These are phyloP conservation scores for Orcinus orca DNA, from an alignment of 2,113 vertebrate genomes.

Conservation along the genomic window DNA sequence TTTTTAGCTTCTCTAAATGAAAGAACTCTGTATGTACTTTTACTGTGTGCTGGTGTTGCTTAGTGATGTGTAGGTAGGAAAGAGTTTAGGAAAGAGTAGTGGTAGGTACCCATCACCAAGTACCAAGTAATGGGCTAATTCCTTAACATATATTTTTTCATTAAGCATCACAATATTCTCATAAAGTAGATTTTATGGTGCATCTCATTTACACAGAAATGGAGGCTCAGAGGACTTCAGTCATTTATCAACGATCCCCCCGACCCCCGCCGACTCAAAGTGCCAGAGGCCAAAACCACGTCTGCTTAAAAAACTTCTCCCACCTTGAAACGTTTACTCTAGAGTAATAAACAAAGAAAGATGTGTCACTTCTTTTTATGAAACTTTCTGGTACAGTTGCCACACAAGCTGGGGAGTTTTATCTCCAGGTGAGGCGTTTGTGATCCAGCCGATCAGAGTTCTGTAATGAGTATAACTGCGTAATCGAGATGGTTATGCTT, in stretches of 20 bases:
- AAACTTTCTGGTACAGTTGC: not conserved
- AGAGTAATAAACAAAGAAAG: not conserved
- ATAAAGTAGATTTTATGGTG: not conserved
- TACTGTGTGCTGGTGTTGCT: not conserved
- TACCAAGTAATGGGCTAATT: not conserved
- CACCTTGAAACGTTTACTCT: not conserved
- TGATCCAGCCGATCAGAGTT: not conserved
- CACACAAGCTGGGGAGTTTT: not conserved
- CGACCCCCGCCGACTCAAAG: not conserved
- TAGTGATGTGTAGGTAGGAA: not conserved
- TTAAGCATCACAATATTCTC: not conserved
- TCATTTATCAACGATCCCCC: not conserved
- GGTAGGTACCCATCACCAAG: not conserved
- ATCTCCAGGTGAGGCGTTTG: not conserved
- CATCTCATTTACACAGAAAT: not conserved
- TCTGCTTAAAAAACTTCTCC: not conserved
- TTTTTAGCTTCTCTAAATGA: slow-evolving; percentile 37
- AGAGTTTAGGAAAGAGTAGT: not conserved
- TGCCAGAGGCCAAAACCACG: not conserved
- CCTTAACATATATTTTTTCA: not conserved
- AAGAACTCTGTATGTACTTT: not conserved
- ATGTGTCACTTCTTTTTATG: not conserved
- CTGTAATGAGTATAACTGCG: not conserved
- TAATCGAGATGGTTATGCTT: not conserved
- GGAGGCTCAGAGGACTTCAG: not conserved